Conservation (phyloP, 2,113 vertebrate species). For the Glaucidium brasilianum region DNA sequence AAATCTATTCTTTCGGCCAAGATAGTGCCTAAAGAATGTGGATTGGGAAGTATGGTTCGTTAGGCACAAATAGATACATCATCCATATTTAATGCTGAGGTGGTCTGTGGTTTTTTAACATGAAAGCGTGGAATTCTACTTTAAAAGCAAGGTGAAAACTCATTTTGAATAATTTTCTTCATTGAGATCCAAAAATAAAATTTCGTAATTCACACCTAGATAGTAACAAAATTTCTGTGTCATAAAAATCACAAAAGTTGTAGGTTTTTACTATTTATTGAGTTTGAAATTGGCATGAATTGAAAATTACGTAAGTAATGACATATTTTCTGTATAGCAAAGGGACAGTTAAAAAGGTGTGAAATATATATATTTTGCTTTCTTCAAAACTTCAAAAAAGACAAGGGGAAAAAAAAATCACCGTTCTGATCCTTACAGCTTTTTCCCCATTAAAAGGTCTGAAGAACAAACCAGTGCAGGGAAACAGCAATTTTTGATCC, state of each 20-base stretch:
- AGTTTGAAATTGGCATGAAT: not conserved
- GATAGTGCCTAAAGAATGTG: not conserved
- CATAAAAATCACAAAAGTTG: not conserved
- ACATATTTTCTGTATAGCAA: not conserved
- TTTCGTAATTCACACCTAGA: not conserved
- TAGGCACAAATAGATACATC: not conserved
- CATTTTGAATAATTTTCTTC: not conserved
- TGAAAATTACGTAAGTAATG: not conserved
- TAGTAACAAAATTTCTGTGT: not conserved
- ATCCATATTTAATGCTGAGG: not conserved
- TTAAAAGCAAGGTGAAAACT: not conserved
- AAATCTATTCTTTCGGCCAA: not conserved
- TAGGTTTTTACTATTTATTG: not conserved
- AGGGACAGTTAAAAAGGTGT: not conserved
- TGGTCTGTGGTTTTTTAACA: not conserved
- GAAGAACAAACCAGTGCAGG: constrained; percentile 10
- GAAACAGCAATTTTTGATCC: constrained; percentile 49
- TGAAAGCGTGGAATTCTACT: not conserved
- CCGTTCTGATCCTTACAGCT: not conserved
- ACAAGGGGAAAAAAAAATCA: not conserved
- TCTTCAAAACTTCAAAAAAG: not conserved
- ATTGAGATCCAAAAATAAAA: not conserved
- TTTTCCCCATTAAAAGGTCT: constrained; percentile 43
- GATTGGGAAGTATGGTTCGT: not conserved
- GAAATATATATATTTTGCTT: not conserved